Percentiles rank a stretch among this genome's conserved stretches.
phyloP scores from a whole-genome alignment of 2,113 vertebrate species.

The Dasypus novemcinctus region DNA sequence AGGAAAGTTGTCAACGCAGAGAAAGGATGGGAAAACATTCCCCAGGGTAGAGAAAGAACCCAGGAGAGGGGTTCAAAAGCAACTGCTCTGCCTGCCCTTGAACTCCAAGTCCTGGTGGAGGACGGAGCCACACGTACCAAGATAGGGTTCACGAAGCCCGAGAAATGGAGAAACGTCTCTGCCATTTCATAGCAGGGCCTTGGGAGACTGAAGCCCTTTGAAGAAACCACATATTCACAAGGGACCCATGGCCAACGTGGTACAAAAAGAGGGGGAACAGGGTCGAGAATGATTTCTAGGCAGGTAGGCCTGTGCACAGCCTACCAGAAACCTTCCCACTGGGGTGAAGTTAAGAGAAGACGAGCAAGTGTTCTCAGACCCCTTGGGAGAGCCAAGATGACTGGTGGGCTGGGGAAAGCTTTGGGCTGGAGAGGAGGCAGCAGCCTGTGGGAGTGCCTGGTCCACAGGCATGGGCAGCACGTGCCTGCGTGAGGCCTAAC shows the following conservation, averaged over 20 bases:
- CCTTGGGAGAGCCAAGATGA: not conserved
- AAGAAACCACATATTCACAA: not conserved
- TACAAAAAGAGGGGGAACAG: not conserved
- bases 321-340: not conserved
- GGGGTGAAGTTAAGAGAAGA: too few relatives aligned
- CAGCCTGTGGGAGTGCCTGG: not conserved
- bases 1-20: not conserved
- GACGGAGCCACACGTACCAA: not conserved
- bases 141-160: not conserved
- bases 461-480: not conserved
- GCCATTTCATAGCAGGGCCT: not conserved
- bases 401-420: not conserved
- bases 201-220: not conserved
- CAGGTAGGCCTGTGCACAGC: not conserved
- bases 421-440: not conserved
- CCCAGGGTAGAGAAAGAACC: not conserved
- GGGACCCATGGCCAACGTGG: too few relatives aligned
- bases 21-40: not conserved
- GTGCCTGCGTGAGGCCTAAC: not conserved
- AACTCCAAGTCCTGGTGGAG: not conserved
- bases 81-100: not conserved
- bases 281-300: not conserved
- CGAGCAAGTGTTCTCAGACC: not conserved
- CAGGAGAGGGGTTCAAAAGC: not conserved
- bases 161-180: not conserved